These are phyloP conservation scores for Nasonia giraulti DNA, from an alignment of 1,140 invertebrate genomes.

Conservation along the genomic window DNA sequence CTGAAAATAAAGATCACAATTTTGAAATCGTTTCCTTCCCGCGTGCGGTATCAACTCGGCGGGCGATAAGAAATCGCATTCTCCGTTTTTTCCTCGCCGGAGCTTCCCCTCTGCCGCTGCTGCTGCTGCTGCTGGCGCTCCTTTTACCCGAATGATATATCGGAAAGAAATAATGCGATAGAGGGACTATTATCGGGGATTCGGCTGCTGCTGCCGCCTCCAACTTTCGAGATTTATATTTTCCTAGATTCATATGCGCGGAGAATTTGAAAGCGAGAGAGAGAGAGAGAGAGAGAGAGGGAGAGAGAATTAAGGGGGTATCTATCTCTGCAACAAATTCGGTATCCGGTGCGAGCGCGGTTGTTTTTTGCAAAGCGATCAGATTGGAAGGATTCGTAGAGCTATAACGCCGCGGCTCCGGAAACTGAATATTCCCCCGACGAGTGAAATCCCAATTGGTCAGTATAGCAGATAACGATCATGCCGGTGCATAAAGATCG, in stretches of 20 bases:
- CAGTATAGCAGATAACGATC: background rate
- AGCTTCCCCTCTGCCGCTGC: too few species aligned
- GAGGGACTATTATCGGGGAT: conserved; percentile 27
- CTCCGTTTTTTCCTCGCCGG: background rate
- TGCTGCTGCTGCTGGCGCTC: too few species aligned
- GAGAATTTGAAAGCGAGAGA: too few species aligned
- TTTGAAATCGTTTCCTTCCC: conserved; percentile 6
- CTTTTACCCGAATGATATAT: conserved; percentile 32
- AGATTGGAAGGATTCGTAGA: too few species aligned
- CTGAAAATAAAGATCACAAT: conserved; percentile 32
- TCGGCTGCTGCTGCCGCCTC: background rate
- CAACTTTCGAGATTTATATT: conserved; percentile 30
- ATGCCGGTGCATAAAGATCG: background rate
- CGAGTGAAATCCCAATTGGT: background rate
- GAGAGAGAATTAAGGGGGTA: too few species aligned
- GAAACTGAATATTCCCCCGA: background rate
- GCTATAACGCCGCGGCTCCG: background rate
- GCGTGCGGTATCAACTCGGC: background rate
- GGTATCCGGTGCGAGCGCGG: too few species aligned
- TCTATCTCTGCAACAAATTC: background rate
- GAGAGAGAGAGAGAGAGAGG: too few species aligned
- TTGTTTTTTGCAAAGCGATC: background rate
- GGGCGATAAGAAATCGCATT: conserved; percentile 28
- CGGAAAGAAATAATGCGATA: conserved; percentile 28
- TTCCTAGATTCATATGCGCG: conserved; percentile 1